Conservation (phyloP, 2,888 invertebrate species). For the Gastrophysa polygoni region DNA sequence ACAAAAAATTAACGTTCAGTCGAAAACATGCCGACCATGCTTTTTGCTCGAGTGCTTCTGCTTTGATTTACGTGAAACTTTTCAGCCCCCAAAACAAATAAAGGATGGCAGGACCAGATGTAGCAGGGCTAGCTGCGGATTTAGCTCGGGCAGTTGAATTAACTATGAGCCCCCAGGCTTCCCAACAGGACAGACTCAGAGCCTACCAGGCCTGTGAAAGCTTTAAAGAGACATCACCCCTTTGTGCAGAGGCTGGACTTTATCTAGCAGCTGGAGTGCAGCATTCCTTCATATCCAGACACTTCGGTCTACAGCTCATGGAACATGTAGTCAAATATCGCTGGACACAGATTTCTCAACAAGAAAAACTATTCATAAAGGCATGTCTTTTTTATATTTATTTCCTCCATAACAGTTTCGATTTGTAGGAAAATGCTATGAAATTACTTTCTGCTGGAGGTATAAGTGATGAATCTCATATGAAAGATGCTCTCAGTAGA, state of each 20-base stretch:
- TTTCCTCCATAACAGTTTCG: not conserved
- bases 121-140: constrained; percentile 74
- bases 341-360: constrained; percentile 88
- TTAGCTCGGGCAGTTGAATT: constrained; percentile 81
- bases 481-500: constrained; percentile 84
- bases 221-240: constrained; percentile 85
- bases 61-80: too few relatives aligned
- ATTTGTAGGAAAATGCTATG: constrained; percentile 80
- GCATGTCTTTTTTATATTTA: constrained; percentile 51
- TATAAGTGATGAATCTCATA: constrained; percentile 74
- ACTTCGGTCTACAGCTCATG: constrained; percentile 91
- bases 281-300: constrained; percentile 79
- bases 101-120: constrained; percentile 64
- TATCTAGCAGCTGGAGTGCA: constrained; percentile 76
- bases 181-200: constrained; percentile 77
- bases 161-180: constrained; percentile 79
- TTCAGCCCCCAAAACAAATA: constrained; percentile 2
- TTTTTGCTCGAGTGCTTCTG: constrained; percentile 31
- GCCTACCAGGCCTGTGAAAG: constrained; percentile 85
- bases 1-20: not conserved
- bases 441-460: constrained; percentile 79
- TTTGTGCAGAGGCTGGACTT: constrained; percentile 87
- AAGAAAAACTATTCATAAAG: constrained; percentile 89
- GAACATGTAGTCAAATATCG: constrained; percentile 92
- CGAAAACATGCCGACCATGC: constrained; percentile 23